Conservation (phyloP, 1,140 invertebrate species). For the Trichonephila clavata region DNA sequence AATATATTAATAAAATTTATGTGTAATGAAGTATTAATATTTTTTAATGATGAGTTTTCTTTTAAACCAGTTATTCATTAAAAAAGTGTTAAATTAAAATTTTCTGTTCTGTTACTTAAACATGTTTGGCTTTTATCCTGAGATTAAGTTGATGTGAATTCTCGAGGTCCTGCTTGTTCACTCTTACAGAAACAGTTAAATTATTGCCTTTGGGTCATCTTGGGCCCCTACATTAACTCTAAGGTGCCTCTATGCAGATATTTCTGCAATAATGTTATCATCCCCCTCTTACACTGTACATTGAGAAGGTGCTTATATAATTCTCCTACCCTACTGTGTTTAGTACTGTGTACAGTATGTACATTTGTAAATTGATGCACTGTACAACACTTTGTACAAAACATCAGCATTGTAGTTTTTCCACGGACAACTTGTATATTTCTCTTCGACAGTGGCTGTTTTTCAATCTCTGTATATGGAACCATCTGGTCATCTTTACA, state of each 20-base stretch:
- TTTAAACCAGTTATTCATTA: no score
- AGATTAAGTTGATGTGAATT: not conserved
- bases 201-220: constrained; percentile 52
- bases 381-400: constrained; percentile 70
- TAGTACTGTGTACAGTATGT: constrained; percentile 75
- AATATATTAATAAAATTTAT: no score
- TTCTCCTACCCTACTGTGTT: constrained; percentile 56
- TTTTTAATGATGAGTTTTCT: no score
- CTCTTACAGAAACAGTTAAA: not conserved
- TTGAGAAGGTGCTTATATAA: constrained; percentile 71
- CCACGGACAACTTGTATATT: constrained; percentile 70
- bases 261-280: constrained; percentile 61
- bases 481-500: constrained; percentile 69
- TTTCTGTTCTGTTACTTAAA: no score
- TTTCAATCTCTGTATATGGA: constrained; percentile 65
- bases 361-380: constrained; percentile 77
- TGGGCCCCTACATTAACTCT: constrained; percentile 55
- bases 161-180: not conserved
- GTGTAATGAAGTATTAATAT: no score
- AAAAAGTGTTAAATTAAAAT: no score
- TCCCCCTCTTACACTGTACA: constrained; percentile 74
- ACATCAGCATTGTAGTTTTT: constrained; percentile 73
- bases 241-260: constrained; percentile 70
- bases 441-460: constrained; percentile 59
- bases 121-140: not conserved